Evolutionary conservation across 2,797 vertebrate species (phyloP).

Genomic region (Glossophaga mutica): DNA sequence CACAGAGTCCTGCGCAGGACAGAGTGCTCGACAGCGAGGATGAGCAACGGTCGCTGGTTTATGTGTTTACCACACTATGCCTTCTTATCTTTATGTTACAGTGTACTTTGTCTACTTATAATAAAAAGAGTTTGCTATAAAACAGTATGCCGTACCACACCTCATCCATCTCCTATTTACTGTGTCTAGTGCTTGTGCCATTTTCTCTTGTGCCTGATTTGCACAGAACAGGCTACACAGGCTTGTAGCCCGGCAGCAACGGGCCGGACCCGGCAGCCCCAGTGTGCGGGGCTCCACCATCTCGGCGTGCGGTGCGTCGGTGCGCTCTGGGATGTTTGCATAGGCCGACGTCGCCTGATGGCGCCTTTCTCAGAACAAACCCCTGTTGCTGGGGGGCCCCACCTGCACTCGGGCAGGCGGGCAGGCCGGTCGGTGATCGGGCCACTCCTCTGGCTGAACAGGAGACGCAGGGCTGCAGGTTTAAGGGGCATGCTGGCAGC

Average conservation of each 20-base stretch:
- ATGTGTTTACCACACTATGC: background rate
- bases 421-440: no score
- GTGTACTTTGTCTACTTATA: background rate
- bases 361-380: background rate
- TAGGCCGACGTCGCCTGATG: accelerated
- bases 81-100: no score
- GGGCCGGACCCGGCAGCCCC: accelerated
- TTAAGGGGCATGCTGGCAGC: accelerated
- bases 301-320: accelerated
- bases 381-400: background rate
- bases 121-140: background rate
- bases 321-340: background rate
- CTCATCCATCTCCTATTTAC: background rate
- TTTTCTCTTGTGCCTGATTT: background rate
- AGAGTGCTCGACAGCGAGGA: accelerated
- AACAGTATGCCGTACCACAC: accelerated
- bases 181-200: accelerated
- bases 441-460: background rate
- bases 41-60: background rate
- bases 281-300: background rate
- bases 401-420: background rate
- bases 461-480: background rate
- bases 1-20: accelerated
- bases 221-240: background rate
- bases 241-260: accelerated